Evolutionary conservation across 2,797 vertebrate genomes (phyloP).

Genomic region (Hemitrygon akajei): DNA sequence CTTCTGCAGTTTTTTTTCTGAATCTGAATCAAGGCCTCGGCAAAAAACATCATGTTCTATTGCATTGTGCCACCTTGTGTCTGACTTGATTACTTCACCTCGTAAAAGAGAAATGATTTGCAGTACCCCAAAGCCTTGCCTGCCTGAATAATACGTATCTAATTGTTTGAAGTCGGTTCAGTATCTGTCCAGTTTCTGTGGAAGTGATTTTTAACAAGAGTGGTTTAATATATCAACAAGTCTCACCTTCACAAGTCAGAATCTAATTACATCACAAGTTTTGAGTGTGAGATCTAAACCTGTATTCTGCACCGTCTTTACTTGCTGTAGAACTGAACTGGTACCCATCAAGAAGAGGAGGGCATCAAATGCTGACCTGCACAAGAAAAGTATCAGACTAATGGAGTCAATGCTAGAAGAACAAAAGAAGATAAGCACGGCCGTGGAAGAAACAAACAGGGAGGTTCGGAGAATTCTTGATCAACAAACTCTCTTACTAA

Average conservation of each 20-base stretch:
- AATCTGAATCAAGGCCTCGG: neutral
- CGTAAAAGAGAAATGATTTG: neutral
- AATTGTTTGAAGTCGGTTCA: neutral
- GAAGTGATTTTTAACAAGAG: neutral
- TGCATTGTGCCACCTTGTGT: neutral
- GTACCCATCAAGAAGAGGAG: conserved; percentile 68
- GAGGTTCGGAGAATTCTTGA: conserved; percentile 87
- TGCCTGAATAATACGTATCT: neutral
- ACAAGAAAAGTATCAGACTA: conserved; percentile 79
- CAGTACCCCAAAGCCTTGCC: neutral
- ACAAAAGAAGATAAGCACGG: conserved; percentile 75
- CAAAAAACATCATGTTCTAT: neutral
- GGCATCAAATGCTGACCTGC: conserved; percentile 60
- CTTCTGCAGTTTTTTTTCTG: neutral
- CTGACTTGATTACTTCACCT: neutral
- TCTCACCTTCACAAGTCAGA: neutral
- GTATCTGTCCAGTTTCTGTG: neutral
- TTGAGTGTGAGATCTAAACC: neutral
- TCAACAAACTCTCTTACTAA: conserved; percentile 91
- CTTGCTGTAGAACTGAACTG: conserved; percentile 57
- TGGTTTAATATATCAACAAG: neutral
- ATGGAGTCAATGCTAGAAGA: conserved; percentile 91
- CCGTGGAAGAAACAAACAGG: conserved; percentile 85
- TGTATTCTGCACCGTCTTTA: conserved; percentile 40
- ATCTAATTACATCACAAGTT: neutral